These are phyloP conservation scores for Poliocrania exsul DNA, from an alignment of 2,797 vertebrate species.

Conservation along the genomic window DNA sequence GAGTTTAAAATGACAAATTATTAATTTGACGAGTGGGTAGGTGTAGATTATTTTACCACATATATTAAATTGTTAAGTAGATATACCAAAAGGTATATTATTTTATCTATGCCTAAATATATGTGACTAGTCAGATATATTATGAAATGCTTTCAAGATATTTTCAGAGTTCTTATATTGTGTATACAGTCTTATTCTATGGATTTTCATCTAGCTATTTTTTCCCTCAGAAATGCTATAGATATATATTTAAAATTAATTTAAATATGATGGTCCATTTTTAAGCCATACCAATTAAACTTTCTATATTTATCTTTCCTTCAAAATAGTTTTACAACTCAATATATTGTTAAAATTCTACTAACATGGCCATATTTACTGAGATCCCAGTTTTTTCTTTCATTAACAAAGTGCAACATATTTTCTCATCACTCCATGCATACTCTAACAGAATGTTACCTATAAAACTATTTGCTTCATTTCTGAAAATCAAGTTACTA, in stretches of 20 bases:
- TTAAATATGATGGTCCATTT: background rate
- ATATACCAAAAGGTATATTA: background rate
- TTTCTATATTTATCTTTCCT: background rate
- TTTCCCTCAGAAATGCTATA: background rate
- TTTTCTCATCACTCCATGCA: background rate
- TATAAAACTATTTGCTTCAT: background rate
- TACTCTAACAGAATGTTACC: background rate
- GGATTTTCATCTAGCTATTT: fast-evolving
- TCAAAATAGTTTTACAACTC: background rate
- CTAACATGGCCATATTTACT: background rate
- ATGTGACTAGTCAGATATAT: background rate
- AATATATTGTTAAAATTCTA: background rate
- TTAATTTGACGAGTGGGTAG: background rate
- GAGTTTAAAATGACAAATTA: background rate
- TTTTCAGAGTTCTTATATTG: background rate
- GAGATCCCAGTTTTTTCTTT: background rate
- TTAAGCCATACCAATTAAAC: background rate
- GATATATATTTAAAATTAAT: background rate
- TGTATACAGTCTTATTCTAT: background rate
- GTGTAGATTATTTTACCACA: background rate
- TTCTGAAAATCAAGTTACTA: background rate
- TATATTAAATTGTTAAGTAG: background rate
- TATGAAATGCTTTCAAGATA: background rate
- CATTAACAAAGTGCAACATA: fast-evolving
- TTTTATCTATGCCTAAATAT: background rate